These are phyloP conservation scores for Artemia franciscana DNA, from an alignment of 1,140 invertebrate genomes.

Conservation along the genomic window DNA sequence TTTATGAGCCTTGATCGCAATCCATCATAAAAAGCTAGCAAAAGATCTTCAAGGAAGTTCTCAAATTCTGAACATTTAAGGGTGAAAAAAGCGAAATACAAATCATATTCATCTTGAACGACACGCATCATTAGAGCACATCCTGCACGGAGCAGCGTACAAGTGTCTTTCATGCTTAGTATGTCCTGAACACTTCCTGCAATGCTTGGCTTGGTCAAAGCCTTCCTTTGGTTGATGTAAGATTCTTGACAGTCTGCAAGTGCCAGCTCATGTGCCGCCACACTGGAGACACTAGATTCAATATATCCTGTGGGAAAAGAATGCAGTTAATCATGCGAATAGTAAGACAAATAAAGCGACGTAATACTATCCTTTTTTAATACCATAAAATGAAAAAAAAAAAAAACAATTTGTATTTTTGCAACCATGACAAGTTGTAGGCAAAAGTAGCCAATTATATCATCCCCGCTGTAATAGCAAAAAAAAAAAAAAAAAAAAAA, in stretches of 20 bases:
- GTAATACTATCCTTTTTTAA: no score
- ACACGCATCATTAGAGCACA: conserved; percentile 73
- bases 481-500: no score
- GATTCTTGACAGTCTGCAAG: conserved; percentile 59
- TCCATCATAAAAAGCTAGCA: conserved; percentile 71
- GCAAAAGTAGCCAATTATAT: no score
- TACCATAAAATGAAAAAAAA: no score
- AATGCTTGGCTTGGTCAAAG: conserved; percentile 48
- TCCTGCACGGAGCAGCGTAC: conserved; percentile 58
- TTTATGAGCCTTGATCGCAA: conserved; percentile 87
- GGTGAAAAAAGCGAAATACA: conserved; percentile 72
- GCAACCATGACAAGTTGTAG: no score
- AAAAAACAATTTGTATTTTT: no score
- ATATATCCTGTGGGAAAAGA: background rate
- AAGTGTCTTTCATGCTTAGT: conserved; percentile 56
- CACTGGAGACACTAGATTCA: background rate
- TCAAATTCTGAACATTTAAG: conserved; percentile 39
- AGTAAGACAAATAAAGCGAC: no score
- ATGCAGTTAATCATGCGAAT: no score
- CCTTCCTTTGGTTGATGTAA: conserved; percentile 51
- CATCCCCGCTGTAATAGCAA: no score
- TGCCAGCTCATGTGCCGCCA: conserved; percentile 34
- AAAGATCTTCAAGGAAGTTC: conserved; percentile 54
- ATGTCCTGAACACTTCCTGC: conserved; percentile 39
- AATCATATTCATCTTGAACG: conserved; percentile 68